Base-by-base conservation (phyloP, 2,888 invertebrate genomes). In the Drosophila eohydei region DNA sequence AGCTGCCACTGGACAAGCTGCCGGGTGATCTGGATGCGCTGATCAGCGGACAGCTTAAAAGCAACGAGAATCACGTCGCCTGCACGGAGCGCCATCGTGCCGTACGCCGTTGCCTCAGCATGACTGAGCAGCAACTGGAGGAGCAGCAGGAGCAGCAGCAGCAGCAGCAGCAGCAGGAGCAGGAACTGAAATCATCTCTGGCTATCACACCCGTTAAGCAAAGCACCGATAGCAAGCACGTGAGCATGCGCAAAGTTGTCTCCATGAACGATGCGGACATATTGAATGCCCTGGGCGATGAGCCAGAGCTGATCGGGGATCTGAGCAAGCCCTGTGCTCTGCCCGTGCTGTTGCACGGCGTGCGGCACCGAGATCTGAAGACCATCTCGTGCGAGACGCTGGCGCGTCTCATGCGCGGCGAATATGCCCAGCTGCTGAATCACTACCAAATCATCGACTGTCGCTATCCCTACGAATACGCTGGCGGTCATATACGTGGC, bases 401-500 rank as follows among this genome's bases (percentile, higher is more conserved):
- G 44, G 96, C 96, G 0, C 93, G 93, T 0, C 93, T 98, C 1
- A 93, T 98, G 14, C 92, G 93, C 0, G 98, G 97, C 0, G 94
- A 95, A 0, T 98, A 94, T 87, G 81, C 91, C 0, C 93, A 95
- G 40, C 91, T 92, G 2, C 93, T 98, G 21, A 93, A 93, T 11
- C 94, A 95, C 3, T 98, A 93, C 88, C 94, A 94, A 93, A 94
- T 99, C 9, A 95, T 99, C 48, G 99, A 99, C 92, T 98, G 98
- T 91, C 95, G 99, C 3, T 99, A 98, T 93, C 98, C 99, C 0
- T 99, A 98, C 93, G 99, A 99, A 93, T 99, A 93, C 91, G 95
- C 96, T 0, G 98, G 97, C 2, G 99, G 99, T 0, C 99, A 99
- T 91, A 97, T 99, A 40, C 91, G 93, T 57, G 96, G 96, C 2